Evolutionary conservation across 2,797 vertebrate species (phyloP).

Genomic region (Gallinago solitaria): DNA sequence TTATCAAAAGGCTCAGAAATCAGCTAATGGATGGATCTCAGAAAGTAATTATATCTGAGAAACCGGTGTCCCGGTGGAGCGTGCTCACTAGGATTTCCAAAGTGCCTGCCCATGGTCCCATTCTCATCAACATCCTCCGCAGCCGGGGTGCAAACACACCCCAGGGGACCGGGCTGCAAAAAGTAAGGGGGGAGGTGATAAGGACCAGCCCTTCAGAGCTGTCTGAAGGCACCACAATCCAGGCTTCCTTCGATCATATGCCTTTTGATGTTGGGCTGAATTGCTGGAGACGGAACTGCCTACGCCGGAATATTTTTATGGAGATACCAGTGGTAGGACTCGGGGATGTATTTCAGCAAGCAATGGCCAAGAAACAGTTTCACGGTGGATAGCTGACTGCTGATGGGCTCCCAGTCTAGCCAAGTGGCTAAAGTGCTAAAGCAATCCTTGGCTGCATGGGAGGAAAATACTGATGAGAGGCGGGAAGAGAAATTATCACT

Average conservation of each 20-base stretch:
- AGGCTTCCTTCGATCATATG: fast-evolving
- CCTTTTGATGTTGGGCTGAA: fast-evolving
- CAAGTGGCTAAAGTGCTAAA: not conserved
- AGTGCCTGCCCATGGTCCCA: not conserved
- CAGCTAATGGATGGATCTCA: not conserved
- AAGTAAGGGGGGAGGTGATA: not conserved
- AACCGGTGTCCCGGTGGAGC: not conserved
- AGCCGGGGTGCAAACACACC: not conserved
- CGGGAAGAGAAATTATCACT: not conserved
- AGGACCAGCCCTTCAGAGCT: not conserved
- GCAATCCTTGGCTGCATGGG: not conserved
- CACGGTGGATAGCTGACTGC: not conserved
- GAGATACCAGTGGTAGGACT: not conserved
- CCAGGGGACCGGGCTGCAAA: not conserved
- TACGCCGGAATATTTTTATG: not conserved
- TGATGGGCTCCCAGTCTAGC: not conserved
- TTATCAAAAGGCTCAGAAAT: not conserved
- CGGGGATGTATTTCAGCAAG: not conserved
- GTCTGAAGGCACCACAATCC: not conserved
- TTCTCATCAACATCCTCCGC: fast-evolving
- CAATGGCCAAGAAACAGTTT: not conserved
- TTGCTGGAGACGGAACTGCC: not conserved
- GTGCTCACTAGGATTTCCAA: not conserved
- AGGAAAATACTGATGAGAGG: not conserved
- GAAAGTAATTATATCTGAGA: not conserved